phyloP scores from a whole-genome alignment of 1,140 invertebrate species.

The Drosophila sp. region DNA sequence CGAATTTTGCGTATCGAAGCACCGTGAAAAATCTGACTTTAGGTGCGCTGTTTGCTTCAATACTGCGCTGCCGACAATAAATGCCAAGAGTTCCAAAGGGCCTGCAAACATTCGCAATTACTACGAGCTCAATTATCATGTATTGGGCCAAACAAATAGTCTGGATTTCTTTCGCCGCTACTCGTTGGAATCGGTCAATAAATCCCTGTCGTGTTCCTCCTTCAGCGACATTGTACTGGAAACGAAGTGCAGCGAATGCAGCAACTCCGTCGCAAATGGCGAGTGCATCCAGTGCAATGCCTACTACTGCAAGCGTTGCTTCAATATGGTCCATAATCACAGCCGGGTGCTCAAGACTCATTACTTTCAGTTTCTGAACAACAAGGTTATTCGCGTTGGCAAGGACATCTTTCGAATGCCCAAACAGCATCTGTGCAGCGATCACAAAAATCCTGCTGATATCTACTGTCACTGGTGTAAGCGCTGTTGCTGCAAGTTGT shows the following conservation, averaged over 20 bases:
- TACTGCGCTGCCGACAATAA: slow-evolving; percentile 42
- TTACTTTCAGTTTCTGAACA: slow-evolving; percentile 6
- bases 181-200: slow-evolving; percentile 35
- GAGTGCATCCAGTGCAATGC: slow-evolving; percentile 66
- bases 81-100: slow-evolving; percentile 22
- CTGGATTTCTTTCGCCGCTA: slow-evolving; percentile 30
- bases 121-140: slow-evolving; percentile 70
- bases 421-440: slow-evolving; percentile 6
- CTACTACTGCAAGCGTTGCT: slow-evolving; percentile 66
- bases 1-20: slow-evolving; percentile 59
- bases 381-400: slow-evolving; percentile 31
- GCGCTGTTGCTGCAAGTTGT: slow-evolving; percentile 17
- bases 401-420: slow-evolving; percentile 46
- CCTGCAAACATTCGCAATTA: slow-evolving; percentile 44
- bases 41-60: slow-evolving; percentile 56
- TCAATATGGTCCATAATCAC: slow-evolving; percentile 58
- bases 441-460: slow-evolving; percentile 18
- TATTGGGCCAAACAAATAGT: slow-evolving; percentile 54
- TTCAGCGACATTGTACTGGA: slow-evolving; percentile 13
- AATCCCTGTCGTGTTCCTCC: slow-evolving; percentile 19
- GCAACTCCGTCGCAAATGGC: slow-evolving; percentile 23
- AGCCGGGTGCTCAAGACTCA: slow-evolving; percentile 69
- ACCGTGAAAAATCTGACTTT: slow-evolving; percentile 39
- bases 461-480: slow-evolving; percentile 49
- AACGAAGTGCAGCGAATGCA: slow-evolving; percentile 67